Base-by-base conservation (phyloP, 2,797 vertebrate species). In the Diceros bicornis region DNA sequence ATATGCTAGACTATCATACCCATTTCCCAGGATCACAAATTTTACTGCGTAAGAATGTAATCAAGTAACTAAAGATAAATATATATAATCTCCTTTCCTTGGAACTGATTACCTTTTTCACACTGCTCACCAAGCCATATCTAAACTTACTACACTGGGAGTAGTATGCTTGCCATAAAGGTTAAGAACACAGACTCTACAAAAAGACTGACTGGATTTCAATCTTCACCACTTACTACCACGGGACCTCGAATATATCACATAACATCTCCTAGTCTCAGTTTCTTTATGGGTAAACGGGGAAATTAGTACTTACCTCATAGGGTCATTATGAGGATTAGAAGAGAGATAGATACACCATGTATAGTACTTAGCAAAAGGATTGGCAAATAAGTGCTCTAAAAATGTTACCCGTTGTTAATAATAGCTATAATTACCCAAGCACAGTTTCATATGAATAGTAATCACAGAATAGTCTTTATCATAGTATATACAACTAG, bases 271-370 rank as follows among this genome's bases (percentile, higher is more conserved):
- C 55, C 32, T 94, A 69, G 20, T 66, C 47, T 97, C 75, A 62
- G 34, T 62, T 97, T 96, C 75, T 85, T 89, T 59, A 23, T 62
- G 61, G 77, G 34, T 91, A 83, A 86, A 64, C 69, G 85, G 32
- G 25, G 71, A 87, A 57, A 84, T 83, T 16, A 69, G 27, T 79
- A 97, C 91, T 97, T 98, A 97, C 96, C 96, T 94, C 91, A 95
- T 6, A 83, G 57, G 64, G 37, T 95, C 69, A 95, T 85, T 97
- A 92, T 86, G 66, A 94, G 78, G 68, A 89, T 84, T 94, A 86
- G 64, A 94, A 92, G 69, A 79, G 6, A 94, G 50, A 44, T 32
- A 95, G 69, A 89, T 82, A 96, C 89, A 77, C 47, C 87, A 96
- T 34, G n/a, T 85, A 97, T 6, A 89, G 61, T 47, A 91, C n/a